Percentiles rank a stretch among this genome's conserved stretches.
Evolutionary conservation across 2,113 vertebrate species (phyloP).

Genomic region (Engraulis encrasicolus): DNA sequence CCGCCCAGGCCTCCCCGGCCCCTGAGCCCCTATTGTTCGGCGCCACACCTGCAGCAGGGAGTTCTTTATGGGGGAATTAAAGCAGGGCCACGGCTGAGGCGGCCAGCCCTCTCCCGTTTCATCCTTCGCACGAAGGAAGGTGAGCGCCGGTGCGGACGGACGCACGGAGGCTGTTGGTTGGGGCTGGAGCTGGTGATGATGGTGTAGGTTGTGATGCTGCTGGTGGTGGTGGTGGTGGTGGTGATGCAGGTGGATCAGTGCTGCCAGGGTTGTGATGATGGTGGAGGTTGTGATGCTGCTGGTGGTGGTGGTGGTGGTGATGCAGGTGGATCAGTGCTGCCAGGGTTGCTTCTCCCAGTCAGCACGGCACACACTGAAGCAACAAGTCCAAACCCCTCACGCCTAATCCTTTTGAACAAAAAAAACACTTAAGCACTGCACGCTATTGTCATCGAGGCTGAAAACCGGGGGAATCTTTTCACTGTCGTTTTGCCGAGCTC

Average conservation of each 20-base stretch:
- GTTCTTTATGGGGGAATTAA: constrained; percentile 60
- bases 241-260: constrained; percentile 49
- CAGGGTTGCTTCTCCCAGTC: constrained; percentile 49
- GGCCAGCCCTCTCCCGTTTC: constrained; percentile 67
- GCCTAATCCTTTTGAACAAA: constrained; percentile 56
- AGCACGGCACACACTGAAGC: constrained; percentile 59
- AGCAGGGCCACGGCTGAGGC: constrained; percentile 62
- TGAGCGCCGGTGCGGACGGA: constrained; percentile 39
- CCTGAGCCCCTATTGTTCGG: constrained; percentile 60
- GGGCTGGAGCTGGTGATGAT: constrained; percentile 53
- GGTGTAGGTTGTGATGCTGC: no score
- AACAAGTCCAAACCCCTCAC: constrained; percentile 67
- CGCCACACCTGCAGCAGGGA: constrained; percentile 71
- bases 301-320: no score
- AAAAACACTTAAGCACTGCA: constrained; percentile 57
- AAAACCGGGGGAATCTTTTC: constrained; percentile 60
- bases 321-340: constrained; percentile 51
- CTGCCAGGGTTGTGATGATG: constrained; percentile 41
- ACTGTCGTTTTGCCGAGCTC: constrained; percentile 43
- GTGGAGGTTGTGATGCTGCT: no score
- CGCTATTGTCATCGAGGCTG: constrained; percentile 54
- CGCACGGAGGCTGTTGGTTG: no score
- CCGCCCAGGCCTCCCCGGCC: constrained; percentile 53
- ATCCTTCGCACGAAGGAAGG: constrained; percentile 57
- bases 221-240: no score